These are phyloP conservation scores for Drosophila nigrodunni DNA, from an alignment of 1,140 invertebrate species.

Conservation along the genomic window DNA sequence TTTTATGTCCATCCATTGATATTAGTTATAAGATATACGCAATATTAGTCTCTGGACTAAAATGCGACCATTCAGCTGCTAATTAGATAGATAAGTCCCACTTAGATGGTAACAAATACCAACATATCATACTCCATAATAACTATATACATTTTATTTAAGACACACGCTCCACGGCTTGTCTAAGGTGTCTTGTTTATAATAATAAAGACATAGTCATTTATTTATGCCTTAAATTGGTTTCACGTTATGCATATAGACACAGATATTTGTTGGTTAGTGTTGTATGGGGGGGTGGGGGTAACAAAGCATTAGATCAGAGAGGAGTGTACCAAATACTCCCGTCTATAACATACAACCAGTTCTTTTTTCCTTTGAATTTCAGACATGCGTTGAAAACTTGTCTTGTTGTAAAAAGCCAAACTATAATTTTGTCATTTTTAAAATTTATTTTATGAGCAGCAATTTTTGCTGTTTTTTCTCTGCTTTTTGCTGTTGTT, in stretches of 20 bases:
- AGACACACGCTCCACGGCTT: slow-evolving; percentile 32
- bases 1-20: slow-evolving; percentile 41
- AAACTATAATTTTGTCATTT: slow-evolving; percentile 83
- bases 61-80: slow-evolving; percentile 72
- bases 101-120: slow-evolving; percentile 11
- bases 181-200: slow-evolving; percentile 49
- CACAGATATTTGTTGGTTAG: neutral
- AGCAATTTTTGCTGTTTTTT: slow-evolving; percentile 52
- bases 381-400: slow-evolving; percentile 47
- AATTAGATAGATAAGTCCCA: slow-evolving; percentile 71
- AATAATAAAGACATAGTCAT: slow-evolving; percentile 81
- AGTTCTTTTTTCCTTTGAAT: slow-evolving; percentile 60
- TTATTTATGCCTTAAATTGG: slow-evolving; percentile 72
- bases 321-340: slow-evolving; percentile 35
- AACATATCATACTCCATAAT: slow-evolving; percentile 25
- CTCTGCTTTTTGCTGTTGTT: slow-evolving; percentile 30
- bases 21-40: slow-evolving; percentile 20
- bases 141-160: slow-evolving; percentile 38
- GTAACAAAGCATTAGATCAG: slow-evolving; percentile 28
- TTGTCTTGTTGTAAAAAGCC: slow-evolving; percentile 72
- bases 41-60: slow-evolving; percentile 55
- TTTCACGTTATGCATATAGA: slow-evolving; percentile 66
- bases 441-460: slow-evolving; percentile 81
- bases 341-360: slow-evolving; percentile 46
- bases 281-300: neutral